Evolutionary conservation across 1,140 invertebrate species (phyloP).

Genomic region (Pseudomyrmex pallidus): DNA sequence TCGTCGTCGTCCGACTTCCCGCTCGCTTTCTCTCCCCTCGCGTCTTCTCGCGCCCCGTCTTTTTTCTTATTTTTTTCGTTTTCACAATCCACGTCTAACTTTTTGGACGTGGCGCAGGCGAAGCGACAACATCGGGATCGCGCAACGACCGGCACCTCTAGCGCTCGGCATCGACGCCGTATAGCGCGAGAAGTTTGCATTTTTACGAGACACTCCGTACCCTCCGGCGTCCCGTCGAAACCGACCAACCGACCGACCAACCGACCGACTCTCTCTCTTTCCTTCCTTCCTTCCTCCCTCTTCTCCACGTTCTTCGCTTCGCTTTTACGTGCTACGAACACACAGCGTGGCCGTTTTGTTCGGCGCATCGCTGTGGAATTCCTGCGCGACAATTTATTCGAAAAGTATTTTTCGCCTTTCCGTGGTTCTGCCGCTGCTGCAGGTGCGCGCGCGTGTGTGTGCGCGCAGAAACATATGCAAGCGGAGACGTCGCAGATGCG

Average conservation of each 20-base stretch:
- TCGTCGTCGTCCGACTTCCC: constrained; percentile 14
- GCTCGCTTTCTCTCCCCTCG: background rate
- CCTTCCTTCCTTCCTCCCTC: constrained; percentile 19
- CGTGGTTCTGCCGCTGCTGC: background rate
- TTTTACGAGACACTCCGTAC: constrained; percentile 74
- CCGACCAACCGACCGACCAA: constrained; percentile 22
- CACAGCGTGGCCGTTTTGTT: constrained; percentile 64
- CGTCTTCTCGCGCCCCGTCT: background rate
- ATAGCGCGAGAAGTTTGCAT: constrained; percentile 74
- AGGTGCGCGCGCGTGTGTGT: background rate
- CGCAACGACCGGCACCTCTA: constrained; percentile 48
- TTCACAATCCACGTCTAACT: constrained; percentile 59
- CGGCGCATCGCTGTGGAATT: constrained; percentile 73
- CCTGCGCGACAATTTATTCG: constrained; percentile 79
- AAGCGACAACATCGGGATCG: constrained; percentile 62
- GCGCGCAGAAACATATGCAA: constrained; percentile 2
- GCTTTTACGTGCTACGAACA: constrained; percentile 27
- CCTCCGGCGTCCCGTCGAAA: constrained; percentile 15
- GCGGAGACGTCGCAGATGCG: constrained; percentile 39
- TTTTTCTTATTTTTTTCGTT: constrained; percentile 31
- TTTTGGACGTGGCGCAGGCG: constrained; percentile 45
- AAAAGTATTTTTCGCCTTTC: constrained; percentile 74
- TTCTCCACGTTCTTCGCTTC: background rate
- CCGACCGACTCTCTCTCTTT: constrained; percentile 1
- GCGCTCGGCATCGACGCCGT: constrained; percentile 65